Conservation (phyloP, 2,113 vertebrate species). For the Indicator indicator region DNA sequence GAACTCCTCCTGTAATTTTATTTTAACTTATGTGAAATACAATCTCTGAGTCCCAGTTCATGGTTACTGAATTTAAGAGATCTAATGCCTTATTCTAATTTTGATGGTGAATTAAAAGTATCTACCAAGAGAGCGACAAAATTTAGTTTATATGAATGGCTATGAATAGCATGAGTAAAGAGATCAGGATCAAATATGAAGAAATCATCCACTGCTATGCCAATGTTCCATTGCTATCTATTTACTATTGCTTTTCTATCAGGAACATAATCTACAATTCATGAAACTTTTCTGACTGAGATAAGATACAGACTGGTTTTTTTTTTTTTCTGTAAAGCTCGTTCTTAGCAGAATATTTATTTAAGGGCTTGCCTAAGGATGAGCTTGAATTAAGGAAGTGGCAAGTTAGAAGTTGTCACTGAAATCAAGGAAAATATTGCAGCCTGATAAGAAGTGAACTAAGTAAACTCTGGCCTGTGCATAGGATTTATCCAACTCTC, state of each 20-base stretch:
- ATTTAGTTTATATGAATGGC: background rate
- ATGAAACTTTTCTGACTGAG: background rate
- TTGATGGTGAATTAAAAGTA: background rate
- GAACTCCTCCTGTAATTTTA: slow-evolving; percentile 6
- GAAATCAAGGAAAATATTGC: background rate
- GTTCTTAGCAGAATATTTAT: background rate
- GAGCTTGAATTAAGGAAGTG: background rate
- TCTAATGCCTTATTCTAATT: background rate
- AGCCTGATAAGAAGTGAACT: background rate
- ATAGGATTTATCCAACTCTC: background rate
- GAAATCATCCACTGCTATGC: background rate
- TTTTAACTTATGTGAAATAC: background rate
- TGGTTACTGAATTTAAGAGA: background rate
- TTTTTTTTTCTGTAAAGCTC: background rate
- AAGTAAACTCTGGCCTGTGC: background rate
- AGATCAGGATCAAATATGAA: background rate
- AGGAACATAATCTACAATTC: background rate
- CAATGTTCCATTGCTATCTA: background rate
- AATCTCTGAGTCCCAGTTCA: slow-evolving; percentile 6
- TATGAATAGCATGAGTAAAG: background rate
- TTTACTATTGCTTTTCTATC: background rate
- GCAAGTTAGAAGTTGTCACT: background rate
- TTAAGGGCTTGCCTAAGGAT: background rate
- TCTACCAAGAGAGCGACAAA: background rate
- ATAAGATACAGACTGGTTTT: background rate